Conservation (phyloP, 1,140 invertebrate species). For the Panonychus citri region DNA sequence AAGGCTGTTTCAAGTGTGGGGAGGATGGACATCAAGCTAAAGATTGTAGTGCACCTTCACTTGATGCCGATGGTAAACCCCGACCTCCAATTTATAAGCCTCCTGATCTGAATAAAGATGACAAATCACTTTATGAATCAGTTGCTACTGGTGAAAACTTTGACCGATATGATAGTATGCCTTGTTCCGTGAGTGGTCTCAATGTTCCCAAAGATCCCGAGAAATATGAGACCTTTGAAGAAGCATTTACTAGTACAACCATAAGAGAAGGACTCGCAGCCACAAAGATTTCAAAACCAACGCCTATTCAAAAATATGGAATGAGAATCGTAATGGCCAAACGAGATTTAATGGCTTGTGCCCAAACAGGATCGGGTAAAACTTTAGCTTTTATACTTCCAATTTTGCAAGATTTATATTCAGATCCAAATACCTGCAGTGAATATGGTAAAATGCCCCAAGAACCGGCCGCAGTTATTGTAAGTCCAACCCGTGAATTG, state of each 20-base stretch:
- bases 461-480: conserved; percentile 45
- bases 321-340: conserved; percentile 54
- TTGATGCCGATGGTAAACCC: conserved; percentile 9
- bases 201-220: conserved; percentile 27
- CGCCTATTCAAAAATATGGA: conserved; percentile 74
- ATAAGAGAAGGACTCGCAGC: conserved; percentile 43
- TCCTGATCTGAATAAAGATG: conserved; percentile 38
- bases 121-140: conserved; percentile 38
- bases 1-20: conserved; percentile 20
- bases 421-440: conserved; percentile 18
- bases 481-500: conserved; percentile 76
- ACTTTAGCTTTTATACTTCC: conserved; percentile 81
- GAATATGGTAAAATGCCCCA: conserved; percentile 16
- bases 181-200: conserved; percentile 48
- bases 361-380: conserved; percentile 88
- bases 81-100: conserved; percentile 40
- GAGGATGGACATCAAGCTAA: conserved; percentile 19
- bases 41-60: conserved; percentile 18
- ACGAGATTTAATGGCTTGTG: conserved; percentile 83
- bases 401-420: conserved; percentile 50
- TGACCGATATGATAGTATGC: conserved; percentile 55
- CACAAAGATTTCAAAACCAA: conserved; percentile 59
- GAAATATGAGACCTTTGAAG: conserved; percentile 42
- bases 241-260: conserved; percentile 31
- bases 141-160: conserved; percentile 67